Conservation (phyloP, 2,888 invertebrate genomes). For the Caenorhabditis auriculariae region DNA sequence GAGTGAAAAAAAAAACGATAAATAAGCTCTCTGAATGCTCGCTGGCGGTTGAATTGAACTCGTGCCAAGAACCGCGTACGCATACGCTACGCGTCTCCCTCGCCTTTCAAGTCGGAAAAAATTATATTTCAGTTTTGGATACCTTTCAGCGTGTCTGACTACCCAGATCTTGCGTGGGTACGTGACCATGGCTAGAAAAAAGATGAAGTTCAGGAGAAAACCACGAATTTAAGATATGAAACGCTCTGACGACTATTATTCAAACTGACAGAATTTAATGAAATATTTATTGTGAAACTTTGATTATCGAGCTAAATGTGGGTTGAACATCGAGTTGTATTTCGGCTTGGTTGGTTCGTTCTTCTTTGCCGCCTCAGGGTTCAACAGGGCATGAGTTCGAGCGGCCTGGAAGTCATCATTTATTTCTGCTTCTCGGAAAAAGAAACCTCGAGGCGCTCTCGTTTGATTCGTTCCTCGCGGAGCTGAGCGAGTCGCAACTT, state of each 20-base stretch:
- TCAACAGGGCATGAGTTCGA: slow-evolving; percentile 68
- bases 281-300: slow-evolving; percentile 4
- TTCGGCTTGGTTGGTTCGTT: slow-evolving; percentile 70
- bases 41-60: too few relatives aligned
- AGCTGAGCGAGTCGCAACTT: slow-evolving; percentile 66
- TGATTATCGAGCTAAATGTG: slow-evolving; percentile 67
- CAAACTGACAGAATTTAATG: background rate
- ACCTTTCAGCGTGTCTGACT: slow-evolving; percentile 57
- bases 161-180: slow-evolving; percentile 56
- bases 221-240: slow-evolving; percentile 11
- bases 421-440: slow-evolving; percentile 69
- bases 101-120: background rate
- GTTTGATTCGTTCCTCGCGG: slow-evolving; percentile 76
- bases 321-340: slow-evolving; percentile 96
- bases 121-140: background rate
- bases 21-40: too few relatives aligned
- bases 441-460: slow-evolving; percentile 79
- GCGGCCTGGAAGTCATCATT: slow-evolving; percentile 24
- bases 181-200: slow-evolving; percentile 8
- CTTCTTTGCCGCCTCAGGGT: slow-evolving; percentile 71
- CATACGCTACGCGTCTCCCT: too few relatives aligned
- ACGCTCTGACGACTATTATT: background rate
- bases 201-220: slow-evolving; percentile 7
- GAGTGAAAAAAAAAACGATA: background rate
- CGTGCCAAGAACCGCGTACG: too few relatives aligned